phyloP scores from a whole-genome alignment of 2,888 invertebrate genomes.

The Rhyacophila evoluta region DNA sequence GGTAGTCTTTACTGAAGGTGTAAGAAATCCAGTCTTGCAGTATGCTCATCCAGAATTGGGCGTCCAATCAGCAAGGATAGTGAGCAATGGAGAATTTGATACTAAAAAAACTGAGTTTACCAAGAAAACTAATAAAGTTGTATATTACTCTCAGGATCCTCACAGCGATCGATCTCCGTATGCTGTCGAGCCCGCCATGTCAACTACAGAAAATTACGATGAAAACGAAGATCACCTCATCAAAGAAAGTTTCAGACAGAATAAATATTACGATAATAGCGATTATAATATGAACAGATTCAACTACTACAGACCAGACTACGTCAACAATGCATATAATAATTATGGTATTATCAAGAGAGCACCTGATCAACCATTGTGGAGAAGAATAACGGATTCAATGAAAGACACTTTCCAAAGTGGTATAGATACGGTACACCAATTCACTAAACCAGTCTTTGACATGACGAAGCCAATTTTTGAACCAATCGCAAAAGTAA shows the following conservation, averaged over 20 bases:
- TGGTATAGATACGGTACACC: constrained; percentile 78
- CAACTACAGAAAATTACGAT: constrained; percentile 55
- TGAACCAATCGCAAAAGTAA: constrained; percentile 69
- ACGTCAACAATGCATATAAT: constrained; percentile 70
- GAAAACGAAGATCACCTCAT: constrained; percentile 56
- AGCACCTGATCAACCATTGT: constrained; percentile 72
- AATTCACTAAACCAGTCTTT: constrained; percentile 73
- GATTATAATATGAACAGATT: constrained; percentile 66
- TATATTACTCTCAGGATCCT: constrained; percentile 68
- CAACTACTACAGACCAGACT: constrained; percentile 70
- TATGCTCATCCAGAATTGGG: constrained; percentile 86
- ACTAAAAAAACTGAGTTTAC: constrained; percentile 57
- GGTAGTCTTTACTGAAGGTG: constrained; percentile 76
- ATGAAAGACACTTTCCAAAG: constrained; percentile 79
- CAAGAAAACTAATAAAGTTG: constrained; percentile 62
- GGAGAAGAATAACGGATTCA: constrained; percentile 80
- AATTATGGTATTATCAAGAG: constrained; percentile 74
- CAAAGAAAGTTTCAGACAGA: constrained; percentile 58
- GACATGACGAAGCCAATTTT: constrained; percentile 59
- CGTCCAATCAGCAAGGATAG: constrained; percentile 79
- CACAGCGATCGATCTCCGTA: constrained; percentile 73
- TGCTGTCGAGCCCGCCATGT: constrained; percentile 61
- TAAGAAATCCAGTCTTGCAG: constrained; percentile 80
- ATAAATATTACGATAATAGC: constrained; percentile 63
- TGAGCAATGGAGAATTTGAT: constrained; percentile 59